A percentile compares a stretch with the other conserved stretches of the same genome.
Conservation (phyloP, 2,888 invertebrate species). For the Megalurothrips usitatus region DNA sequence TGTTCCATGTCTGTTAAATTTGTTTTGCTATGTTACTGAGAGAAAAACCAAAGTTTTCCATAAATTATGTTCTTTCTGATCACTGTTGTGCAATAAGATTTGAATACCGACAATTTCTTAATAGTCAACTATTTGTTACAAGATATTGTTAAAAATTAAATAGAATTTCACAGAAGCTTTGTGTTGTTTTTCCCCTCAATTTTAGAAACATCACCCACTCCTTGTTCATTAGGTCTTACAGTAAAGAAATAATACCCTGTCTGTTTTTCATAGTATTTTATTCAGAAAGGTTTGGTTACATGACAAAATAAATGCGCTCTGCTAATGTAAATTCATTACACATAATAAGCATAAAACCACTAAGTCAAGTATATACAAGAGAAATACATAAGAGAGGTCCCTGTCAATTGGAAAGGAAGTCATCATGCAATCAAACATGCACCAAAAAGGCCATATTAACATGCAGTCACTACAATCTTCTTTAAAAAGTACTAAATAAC, state of each 20-base stretch:
- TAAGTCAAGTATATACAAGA: not conserved
- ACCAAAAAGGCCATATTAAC: no score
- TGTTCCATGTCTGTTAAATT: not conserved
- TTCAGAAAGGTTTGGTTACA: not conserved
- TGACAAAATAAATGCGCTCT: not conserved
- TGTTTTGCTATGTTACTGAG: not conserved
- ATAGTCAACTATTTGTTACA: constrained; percentile 14
- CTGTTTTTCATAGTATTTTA: no score
- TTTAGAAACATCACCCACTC: not conserved
- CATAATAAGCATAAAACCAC: not conserved
- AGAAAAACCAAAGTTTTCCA: not conserved
- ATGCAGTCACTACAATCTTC: no score
- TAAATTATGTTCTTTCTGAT: not conserved
- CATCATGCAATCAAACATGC: not conserved
- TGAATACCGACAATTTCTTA: not conserved
- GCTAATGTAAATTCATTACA: not conserved
- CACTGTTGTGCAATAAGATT: not conserved
- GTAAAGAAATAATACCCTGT: no score
- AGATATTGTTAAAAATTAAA: constrained; percentile 7
- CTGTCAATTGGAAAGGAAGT: not conserved
- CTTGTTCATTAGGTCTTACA: no score
- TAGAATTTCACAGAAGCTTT: not conserved
- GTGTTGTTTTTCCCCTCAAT: not conserved
- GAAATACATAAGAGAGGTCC: not conserved
- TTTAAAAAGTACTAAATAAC: no score